Base-by-base conservation (phyloP, 2,797 vertebrate species). In the Platalea minor region DNA sequence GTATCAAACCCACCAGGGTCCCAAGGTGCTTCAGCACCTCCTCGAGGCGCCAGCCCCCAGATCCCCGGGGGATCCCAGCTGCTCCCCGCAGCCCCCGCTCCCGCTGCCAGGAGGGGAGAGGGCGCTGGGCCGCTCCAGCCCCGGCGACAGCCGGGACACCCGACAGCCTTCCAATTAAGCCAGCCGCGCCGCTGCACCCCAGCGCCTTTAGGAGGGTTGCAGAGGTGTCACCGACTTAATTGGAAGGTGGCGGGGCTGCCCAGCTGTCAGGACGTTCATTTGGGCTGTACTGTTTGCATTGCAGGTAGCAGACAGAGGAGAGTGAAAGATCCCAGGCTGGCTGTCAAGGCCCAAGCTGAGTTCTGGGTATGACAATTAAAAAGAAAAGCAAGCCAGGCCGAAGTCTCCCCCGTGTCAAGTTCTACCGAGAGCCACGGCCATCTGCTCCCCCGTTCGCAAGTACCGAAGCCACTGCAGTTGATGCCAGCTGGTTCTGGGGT, bases 181-280 rank as follows among this genome's bases (percentile, higher is more conserved):
- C 61, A n/a, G 20, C 26, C 69, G 69, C 88, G 80, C 39, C 2
- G 0, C 72, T 13, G 21, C 51, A 41, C 51, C 41, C 85, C 81
- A 11, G 69, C 9, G 57, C 54, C 37, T n/a, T 39, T 8, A 39
- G 61, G 51, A 46, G 51, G n/a, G 14, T 15, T 37, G 33, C 65
- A 46, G 92, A 96, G 95, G 94, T 95, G 94, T 69, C 93, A 81
- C 29, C 0, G 25, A 25, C 85, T 95, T 95, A 97, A 96, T 87
- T 95, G 91, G 94, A 70, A 91, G 68, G 54, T 61, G 65, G 69
- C 45, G 60, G 45, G 33, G 74, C 9, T 46, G 68, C 50, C 39
- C 86, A 92, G 89, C 93, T 97, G 94, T 69, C 85, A 73, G 57
- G 61, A 81, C 17, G 1, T 12, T 26, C 18, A n/a, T 60, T 54